Evolutionary conservation across 2,888 invertebrate genomes (phyloP).

Genomic region (Apotomis turbidana): DNA sequence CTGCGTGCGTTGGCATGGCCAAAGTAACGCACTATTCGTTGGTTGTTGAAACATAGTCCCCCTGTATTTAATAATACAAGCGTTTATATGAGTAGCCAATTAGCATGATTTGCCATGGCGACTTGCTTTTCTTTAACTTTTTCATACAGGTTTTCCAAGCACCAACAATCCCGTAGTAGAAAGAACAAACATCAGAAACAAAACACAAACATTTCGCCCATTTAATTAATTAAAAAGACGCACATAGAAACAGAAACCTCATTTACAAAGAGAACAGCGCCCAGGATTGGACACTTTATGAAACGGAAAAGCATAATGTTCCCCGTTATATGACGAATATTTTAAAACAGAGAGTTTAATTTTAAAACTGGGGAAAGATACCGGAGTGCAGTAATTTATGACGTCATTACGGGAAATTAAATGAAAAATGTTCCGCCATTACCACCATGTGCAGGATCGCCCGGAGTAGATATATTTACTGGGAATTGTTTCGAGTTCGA

Average conservation of each 20-base stretch:
- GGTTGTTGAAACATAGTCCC: too few species aligned
- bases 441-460: slow-evolving; percentile 43
- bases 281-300: slow-evolving; percentile 23
- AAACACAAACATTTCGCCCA: slow-evolving; percentile 10
- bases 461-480: background rate
- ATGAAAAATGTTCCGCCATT: slow-evolving; percentile 62
- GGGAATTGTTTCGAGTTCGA: slow-evolving; percentile 25
- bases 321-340: slow-evolving; percentile 46
- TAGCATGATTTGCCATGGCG: too few species aligned
- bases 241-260: background rate
- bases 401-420: slow-evolving; percentile 70
- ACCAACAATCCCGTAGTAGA: background rate
- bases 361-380: slow-evolving; percentile 69
- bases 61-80: too few species aligned
- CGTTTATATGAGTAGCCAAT: too few species aligned
- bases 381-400: slow-evolving; percentile 65
- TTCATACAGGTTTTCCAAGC: background rate
- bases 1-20: too few species aligned
- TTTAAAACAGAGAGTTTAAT: slow-evolving; percentile 62
- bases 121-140: too few species aligned
- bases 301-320: slow-evolving; percentile 34
- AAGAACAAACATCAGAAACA: background rate
- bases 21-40: too few species aligned
- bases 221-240: slow-evolving; percentile 24
- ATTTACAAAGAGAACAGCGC: slow-evolving; percentile 15